phyloP scores from a whole-genome alignment of 1,140 invertebrate genomes.

The Neotoxoptera formosana region DNA sequence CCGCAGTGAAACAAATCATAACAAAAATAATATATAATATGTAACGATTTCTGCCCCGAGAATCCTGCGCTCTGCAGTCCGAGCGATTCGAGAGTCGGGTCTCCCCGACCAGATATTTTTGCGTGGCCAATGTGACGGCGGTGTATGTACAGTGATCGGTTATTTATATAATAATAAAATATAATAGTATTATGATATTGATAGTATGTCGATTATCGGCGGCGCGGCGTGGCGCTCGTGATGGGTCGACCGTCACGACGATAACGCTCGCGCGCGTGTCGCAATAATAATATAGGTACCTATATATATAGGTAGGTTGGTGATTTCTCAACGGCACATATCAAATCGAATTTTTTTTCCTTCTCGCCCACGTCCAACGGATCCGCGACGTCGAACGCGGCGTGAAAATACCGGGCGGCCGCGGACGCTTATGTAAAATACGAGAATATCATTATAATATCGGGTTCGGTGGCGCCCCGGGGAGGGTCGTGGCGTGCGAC shows the following conservation, averaged over 20 bases:
- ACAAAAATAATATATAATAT: neutral
- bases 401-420: neutral
- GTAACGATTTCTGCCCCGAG: neutral
- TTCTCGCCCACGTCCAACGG: neutral
- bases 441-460: neutral
- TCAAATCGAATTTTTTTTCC: constrained; percentile 11
- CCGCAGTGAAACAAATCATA: too few species aligned
- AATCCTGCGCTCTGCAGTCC: neutral
- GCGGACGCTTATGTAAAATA: neutral
- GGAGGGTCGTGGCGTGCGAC: neutral
- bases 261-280: neutral
- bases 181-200: neutral
- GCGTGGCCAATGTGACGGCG: neutral
- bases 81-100: neutral
- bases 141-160: neutral
- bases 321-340: neutral
- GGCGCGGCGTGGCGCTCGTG: neutral
- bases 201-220: neutral
- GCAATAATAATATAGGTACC: neutral
- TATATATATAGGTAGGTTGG: neutral
- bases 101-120: neutral
- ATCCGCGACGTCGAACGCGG: neutral
- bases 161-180: neutral
- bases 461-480: neutral
- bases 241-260: constrained; percentile 1